phyloP scores from a whole-genome alignment of 2,113 vertebrate species.

The Sigmodon hispidus region DNA sequence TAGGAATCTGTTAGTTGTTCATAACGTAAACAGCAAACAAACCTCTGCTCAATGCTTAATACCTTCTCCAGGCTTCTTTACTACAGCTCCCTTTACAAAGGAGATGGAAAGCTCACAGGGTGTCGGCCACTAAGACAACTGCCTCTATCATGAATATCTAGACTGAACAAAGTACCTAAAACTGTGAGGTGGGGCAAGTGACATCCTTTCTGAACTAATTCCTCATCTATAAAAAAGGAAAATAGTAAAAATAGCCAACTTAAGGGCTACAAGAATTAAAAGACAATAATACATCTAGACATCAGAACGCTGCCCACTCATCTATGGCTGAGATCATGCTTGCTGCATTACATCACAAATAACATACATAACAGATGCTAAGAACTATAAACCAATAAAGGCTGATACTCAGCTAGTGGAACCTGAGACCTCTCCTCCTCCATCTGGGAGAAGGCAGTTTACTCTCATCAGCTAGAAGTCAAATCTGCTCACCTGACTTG shows the following conservation, averaged over 20 bases:
- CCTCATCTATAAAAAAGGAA: neutral
- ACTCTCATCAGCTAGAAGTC: neutral
- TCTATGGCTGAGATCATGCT: neutral
- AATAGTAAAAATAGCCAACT: neutral
- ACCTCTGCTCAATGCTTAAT: conserved; percentile 14
- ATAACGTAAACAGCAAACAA: neutral
- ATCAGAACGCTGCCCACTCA: neutral
- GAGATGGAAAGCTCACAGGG: conserved; percentile 5
- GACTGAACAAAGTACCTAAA: neutral
- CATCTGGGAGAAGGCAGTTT: neutral
- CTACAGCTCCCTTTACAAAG: neutral
- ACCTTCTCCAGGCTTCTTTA: neutral
- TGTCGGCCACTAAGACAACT: neutral
- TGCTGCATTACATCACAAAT: neutral
- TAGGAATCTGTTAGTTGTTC: conserved; percentile 35
- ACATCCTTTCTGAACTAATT: neutral
- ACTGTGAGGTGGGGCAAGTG: neutral
- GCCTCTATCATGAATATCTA: neutral
- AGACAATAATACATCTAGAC: neutral
- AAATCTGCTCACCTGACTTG: neutral
- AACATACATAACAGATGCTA: neutral
- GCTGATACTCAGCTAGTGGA: neutral
- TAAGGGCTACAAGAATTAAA: neutral
- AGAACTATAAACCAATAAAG: neutral
- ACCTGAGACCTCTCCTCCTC: neutral